Conservation (phyloP, 1,140 invertebrate species). For the Bathynomus jamesi region DNA sequence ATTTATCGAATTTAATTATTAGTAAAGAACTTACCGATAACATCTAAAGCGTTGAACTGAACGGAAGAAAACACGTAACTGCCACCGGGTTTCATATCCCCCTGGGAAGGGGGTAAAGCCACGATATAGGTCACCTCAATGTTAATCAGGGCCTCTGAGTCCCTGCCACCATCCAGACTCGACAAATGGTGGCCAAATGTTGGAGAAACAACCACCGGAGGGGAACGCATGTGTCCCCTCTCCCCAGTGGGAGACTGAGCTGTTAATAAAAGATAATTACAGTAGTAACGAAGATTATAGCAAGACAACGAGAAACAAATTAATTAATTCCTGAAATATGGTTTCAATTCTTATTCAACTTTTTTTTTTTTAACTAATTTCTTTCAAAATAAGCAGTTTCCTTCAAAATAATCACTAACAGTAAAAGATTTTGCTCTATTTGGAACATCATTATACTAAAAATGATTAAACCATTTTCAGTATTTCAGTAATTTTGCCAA, state of each 20-base stretch:
- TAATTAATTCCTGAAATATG: too few relatives aligned
- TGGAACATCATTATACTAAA: too few relatives aligned
- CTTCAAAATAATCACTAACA: too few relatives aligned
- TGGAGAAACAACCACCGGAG: background rate
- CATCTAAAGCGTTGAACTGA: conserved; percentile 87
- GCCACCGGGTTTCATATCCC: conserved; percentile 59
- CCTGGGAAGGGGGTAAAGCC: background rate
- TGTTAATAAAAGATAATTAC: background rate
- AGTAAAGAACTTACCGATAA: conserved; percentile 60
- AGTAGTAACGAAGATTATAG: too few relatives aligned
- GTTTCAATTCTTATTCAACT: too few relatives aligned
- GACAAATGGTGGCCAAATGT: conserved; percentile 25
- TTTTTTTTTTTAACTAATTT: too few relatives aligned
- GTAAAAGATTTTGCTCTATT: too few relatives aligned
- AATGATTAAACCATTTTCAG: too few relatives aligned
- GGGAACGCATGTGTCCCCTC: background rate
- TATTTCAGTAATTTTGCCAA: too few relatives aligned
- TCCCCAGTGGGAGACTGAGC: background rate
- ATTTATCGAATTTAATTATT: conserved; percentile 8
- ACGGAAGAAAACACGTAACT: conserved; percentile 55
- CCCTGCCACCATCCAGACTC: conserved; percentile 44
- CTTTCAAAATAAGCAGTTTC: too few relatives aligned
- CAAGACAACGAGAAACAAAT: too few relatives aligned
- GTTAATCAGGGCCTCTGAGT: conserved; percentile 74
- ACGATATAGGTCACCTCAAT: conserved; percentile 66